phyloP scores from a whole-genome alignment of 2,888 invertebrate genomes.

The Achlya flavicornis region DNA sequence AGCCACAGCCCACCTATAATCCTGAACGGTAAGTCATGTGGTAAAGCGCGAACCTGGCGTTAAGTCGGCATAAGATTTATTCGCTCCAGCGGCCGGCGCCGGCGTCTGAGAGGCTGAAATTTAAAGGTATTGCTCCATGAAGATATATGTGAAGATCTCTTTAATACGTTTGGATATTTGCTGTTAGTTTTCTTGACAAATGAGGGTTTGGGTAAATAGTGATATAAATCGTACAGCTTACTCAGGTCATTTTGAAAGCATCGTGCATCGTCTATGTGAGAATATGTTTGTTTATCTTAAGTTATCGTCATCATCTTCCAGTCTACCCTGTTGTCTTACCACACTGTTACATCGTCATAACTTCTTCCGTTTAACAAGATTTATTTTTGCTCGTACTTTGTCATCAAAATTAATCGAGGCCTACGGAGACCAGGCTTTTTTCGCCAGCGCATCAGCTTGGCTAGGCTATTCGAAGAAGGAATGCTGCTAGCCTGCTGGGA shows the following conservation, averaged over 20 bases:
- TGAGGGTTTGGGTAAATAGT: background rate
- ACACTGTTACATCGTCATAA: too few relatives aligned
- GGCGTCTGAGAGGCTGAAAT: background rate
- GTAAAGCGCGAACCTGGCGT: background rate
- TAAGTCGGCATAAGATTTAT: slow-evolving; percentile 6
- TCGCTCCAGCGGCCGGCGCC: background rate
- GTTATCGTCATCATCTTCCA: too few relatives aligned
- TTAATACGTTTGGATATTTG: slow-evolving; percentile 1
- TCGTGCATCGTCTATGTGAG: too few relatives aligned
- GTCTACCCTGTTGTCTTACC: too few relatives aligned
- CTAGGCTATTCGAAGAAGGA: too few relatives aligned
- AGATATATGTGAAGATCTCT: background rate
- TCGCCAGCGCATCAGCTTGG: too few relatives aligned
- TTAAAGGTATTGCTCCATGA: background rate
- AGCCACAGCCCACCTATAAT: background rate
- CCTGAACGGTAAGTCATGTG: background rate
- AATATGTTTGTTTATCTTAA: too few relatives aligned
- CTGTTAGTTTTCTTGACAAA: slow-evolving; percentile 1
- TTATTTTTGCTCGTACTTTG: too few relatives aligned
- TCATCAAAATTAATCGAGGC: too few relatives aligned
- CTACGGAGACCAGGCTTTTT: too few relatives aligned
- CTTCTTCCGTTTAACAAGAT: too few relatives aligned
- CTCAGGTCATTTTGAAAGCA: background rate
- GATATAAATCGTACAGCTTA: background rate
- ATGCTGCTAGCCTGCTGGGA: too few relatives aligned